Evolutionary conservation across 2,888 invertebrate species (phyloP), one percentile per base, ranked within the genome.

Genomic region (Drosophila anomalipes): DNA sequence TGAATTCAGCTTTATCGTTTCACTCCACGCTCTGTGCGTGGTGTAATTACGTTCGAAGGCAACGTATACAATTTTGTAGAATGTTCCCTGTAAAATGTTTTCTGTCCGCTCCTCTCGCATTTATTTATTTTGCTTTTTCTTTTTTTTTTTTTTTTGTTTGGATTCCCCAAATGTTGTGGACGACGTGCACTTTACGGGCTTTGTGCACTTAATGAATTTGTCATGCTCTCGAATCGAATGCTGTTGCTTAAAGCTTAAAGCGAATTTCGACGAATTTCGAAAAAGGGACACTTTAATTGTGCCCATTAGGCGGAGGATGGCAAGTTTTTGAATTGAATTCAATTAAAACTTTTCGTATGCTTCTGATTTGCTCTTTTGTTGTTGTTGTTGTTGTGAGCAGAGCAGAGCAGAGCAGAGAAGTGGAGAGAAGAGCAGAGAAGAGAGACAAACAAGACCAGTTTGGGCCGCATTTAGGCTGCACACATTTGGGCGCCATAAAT

Each of bases 41-140:
- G 82, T 58, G 82, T 86, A 89, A 89, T 88, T 88, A 88, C 82
- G 88, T 86, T 86, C 78, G 39, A 39, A 75, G 79, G 56, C 77
- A 78, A 74, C 82, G 79, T 57, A 81, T 82, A 80, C 66, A 82
- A 80, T 83, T 61, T 67, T 81, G 78, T 76, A 75, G 79, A 88
- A 82, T 74, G 73, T 75, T 73, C 57, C 56, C 14, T 5, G 35
- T 22, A 22, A 22, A 22, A 22, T 22, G 22, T 22, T 22, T 22
- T 22, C 7, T 22, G 14, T 52, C 32, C 14, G 32, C 19, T 33
- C 0, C 6, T 26, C 3, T 14, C 19, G 54, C 53, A 32, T 35
- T 47, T 44, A 26, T 30, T 12, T n/a, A 60, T 16, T 14, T n/a
- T 41, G 1, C 6, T 14, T 37, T 22, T 44, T 1, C 32, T 54